Conservation (phyloP, 2,888 invertebrate species). For the Parelbella ahira region DNA sequence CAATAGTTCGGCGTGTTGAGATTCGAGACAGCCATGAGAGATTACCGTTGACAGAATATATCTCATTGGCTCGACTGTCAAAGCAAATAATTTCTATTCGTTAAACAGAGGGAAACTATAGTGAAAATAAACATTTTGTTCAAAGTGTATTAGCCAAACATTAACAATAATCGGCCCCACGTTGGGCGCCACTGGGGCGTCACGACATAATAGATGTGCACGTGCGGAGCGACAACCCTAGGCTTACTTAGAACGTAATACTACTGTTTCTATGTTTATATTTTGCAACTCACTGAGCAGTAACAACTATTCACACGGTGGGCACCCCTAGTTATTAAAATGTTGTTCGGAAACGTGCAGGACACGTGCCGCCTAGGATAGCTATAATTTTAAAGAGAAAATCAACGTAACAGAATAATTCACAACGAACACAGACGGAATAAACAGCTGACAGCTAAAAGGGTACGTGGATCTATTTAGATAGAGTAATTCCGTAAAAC, state of each 20-base stretch:
- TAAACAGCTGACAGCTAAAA: too few species aligned
- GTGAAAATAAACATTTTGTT: constrained; percentile 30
- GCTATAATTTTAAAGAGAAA: constrained; percentile 16
- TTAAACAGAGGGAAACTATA: constrained; percentile 39
- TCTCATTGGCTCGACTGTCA: constrained; percentile 3
- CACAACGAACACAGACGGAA: too few species aligned
- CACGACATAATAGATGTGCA: constrained; percentile 32
- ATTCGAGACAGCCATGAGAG: constrained; percentile 1
- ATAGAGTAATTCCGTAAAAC: too few species aligned
- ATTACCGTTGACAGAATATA: constrained; percentile 12
- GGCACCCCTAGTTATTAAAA: constrained; percentile 10
- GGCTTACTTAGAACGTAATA: constrained; percentile 37
- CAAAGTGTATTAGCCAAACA: constrained; percentile 24
- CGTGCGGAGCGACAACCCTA: constrained; percentile 34
- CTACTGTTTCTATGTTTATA: constrained; percentile 50
- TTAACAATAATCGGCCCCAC: constrained; percentile 27
- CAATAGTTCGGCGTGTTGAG: constrained; percentile 35
- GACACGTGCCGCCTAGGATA: constrained; percentile 27
- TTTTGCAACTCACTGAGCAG: constrained; percentile 47
- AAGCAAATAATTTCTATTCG: constrained; percentile 33
- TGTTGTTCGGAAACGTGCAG: constrained; percentile 6
- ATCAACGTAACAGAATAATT: constrained; percentile 8
- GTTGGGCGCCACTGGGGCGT: constrained; percentile 46
- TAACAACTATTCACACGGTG: constrained; percentile 7
- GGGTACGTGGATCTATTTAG: too few species aligned